Base-by-base conservation (phyloP, 30 jellyfish, hydroid and myxozoan species). In the Cassiopea andromeda region DNA sequence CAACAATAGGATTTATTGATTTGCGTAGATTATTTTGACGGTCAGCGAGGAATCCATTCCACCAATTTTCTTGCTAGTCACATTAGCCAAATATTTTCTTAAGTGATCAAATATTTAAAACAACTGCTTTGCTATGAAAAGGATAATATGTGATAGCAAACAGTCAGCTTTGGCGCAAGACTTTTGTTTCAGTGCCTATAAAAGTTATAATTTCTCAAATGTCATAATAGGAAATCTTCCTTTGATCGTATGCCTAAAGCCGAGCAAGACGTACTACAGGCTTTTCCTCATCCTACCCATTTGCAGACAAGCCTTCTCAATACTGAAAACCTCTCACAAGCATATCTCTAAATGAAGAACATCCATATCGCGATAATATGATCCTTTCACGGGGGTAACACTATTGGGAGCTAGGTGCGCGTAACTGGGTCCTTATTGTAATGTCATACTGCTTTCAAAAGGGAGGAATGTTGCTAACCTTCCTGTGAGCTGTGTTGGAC, bases 41-140 rank as follows among this genome's bases (percentile, higher is more conserved):
- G 13, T 57, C 68, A 5, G 68, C 7, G 13, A 57, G 2, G 73
- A 61, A 61, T 3, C 43, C 73, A 13, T 61, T 61, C n/a, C n/a
- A n/a, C n/a, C n/a, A n/a, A n/a, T n/a, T 17, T 4, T 61, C 73
- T 61, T 61, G 7, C 73, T 61, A 61, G 73, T 61, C 73, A 61
- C 73, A 8, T 61, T 14, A 70, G 79, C 79, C 79, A 70, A 70
- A 70, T 70, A 43, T 70, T 70, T 16, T 43, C 50, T 70, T 70
- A 70, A 7, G 16, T 70, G 79, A 2, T 70, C 50, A 70, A 70
- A 70, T 70, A 70, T 70, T 70, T n/a, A 38, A 70, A 7, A 1
- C 2, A 70, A 70, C n/a, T 5, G 27, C 19, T 38, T 2, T 43
- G 14, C 43, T 67, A 4, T n/a, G 2, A 70, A 70, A 70, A 5